Base-by-base conservation (phyloP, 2,113 vertebrate genomes). In the Pterophyllum scalare region DNA sequence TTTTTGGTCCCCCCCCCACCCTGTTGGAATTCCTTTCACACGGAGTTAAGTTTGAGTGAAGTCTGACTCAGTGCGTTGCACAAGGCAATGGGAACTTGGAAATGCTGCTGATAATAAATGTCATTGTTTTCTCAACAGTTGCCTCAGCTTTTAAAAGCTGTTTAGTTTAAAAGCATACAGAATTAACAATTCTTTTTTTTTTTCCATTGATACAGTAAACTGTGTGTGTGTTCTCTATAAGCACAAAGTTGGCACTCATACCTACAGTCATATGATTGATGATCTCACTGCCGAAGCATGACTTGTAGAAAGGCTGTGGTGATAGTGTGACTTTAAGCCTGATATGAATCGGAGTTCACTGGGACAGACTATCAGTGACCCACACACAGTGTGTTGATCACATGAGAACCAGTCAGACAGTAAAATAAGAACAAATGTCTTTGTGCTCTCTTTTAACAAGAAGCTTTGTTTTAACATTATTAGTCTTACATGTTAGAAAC, bases 181-280 rank as follows among this genome's bases (percentile, higher is more conserved):
- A 38, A 13, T 22, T 11, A 59, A 33, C 35, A 75, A 7, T 15
- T 24, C 13, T 17, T 20, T 46, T 22, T 5, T 5, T 38, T 74
- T 17, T 40, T 11, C 43, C 43, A 80, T 7, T 35, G 3, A 26
- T 4, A 78, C 28, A 4, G 43, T 6, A 24, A 26, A 22, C 20
- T 2, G 1, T 38, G 35, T 38, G 35, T 38, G 35, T 10, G 35
- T 38, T 38, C 28, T 46, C 3, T 54, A n/a, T 52, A 1, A 26
- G 6, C 12, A 31, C n/a, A 33, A 1, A 64, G 46, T 3, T n/a
- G n/a, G 3, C 19, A 43, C 20, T 3, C 38, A 26, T 20, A 17
- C 67, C 28, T 24, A 26, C 5, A 28, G 78, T 91, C 92, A 84
- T 65, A 60, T 93, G 94, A 93, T 78, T n/a, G 38, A 7, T 84